phyloP scores from a whole-genome alignment of 2,113 vertebrate genomes.

The Tamias sibiricus region DNA sequence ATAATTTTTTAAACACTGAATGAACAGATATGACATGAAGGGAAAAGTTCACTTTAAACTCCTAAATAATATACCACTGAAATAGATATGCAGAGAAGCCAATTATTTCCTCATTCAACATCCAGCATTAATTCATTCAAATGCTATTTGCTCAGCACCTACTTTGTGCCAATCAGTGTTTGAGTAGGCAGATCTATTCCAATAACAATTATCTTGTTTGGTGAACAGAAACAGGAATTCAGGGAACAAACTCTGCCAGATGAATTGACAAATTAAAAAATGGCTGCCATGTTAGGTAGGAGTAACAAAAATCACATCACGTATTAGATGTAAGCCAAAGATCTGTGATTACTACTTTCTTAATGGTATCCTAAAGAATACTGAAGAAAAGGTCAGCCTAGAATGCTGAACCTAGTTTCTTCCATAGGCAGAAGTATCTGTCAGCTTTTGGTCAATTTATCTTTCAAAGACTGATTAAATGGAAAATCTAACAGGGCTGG shows the following conservation, averaged over 20 bases:
- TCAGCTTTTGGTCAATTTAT: neutral
- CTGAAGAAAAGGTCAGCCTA: neutral
- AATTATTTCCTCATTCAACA: neutral
- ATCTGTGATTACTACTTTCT: neutral
- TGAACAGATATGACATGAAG: neutral
- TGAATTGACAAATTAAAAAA: neutral
- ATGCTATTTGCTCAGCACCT: neutral
- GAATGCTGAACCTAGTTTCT: neutral
- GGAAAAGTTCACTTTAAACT: neutral
- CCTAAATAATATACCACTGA: neutral
- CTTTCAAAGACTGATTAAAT: neutral
- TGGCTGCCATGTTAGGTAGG: neutral
- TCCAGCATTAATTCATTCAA: neutral
- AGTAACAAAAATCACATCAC: neutral
- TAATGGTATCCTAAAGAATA: neutral
- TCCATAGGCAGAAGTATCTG: neutral
- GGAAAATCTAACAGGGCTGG: neutral
- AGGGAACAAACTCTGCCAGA: conserved; percentile 44
- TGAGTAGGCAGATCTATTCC: neutral
- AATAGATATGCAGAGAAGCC: neutral
- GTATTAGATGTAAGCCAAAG: neutral
- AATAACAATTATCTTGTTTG: neutral
- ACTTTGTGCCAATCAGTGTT: neutral
- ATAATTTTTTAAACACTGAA: neutral
- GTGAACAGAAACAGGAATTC: conserved; percentile 8